phyloP scores from a whole-genome alignment of 2,888 invertebrate genomes.

The Pediacus dermestoides region DNA sequence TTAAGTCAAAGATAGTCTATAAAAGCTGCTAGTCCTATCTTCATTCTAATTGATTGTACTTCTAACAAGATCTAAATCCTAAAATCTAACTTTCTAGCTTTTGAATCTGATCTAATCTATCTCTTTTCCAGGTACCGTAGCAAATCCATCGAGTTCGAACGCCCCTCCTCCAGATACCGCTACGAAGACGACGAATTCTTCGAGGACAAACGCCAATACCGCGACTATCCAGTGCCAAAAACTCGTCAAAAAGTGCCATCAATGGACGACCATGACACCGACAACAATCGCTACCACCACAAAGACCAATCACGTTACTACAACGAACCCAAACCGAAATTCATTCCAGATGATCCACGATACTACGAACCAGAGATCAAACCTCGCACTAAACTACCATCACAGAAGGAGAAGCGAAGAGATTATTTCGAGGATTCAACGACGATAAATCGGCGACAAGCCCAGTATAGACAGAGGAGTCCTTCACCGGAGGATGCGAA shows the following conservation, averaged over 20 bases:
- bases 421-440: constrained; percentile 14
- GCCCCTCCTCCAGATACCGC: constrained; percentile 24
- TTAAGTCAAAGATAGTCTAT: too few relatives aligned
- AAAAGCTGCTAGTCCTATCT: too few relatives aligned
- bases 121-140: constrained; percentile 24
- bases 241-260: constrained; percentile 26
- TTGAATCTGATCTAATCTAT: not conserved
- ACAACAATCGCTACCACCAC: constrained; percentile 29
- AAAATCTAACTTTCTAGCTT: constrained; percentile 14
- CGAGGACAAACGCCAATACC: constrained; percentile 29
- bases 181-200: constrained; percentile 33
- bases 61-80: too few relatives aligned
- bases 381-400: constrained; percentile 16
- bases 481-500: constrained; percentile 52
- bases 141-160: constrained; percentile 28
- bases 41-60: too few relatives aligned
- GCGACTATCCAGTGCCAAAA: constrained; percentile 40
- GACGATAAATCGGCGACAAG: constrained; percentile 21
- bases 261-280: constrained; percentile 23
- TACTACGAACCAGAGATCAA: constrained; percentile 33
- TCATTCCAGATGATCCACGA: constrained; percentile 28
- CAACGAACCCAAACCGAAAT: constrained; percentile 21
- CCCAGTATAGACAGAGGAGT: constrained; percentile 40
- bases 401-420: constrained; percentile 19
- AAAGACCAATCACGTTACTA: constrained; percentile 20